Base-by-base conservation (phyloP, 2,113 vertebrate species). In the Chlamydotis undulata region DNA sequence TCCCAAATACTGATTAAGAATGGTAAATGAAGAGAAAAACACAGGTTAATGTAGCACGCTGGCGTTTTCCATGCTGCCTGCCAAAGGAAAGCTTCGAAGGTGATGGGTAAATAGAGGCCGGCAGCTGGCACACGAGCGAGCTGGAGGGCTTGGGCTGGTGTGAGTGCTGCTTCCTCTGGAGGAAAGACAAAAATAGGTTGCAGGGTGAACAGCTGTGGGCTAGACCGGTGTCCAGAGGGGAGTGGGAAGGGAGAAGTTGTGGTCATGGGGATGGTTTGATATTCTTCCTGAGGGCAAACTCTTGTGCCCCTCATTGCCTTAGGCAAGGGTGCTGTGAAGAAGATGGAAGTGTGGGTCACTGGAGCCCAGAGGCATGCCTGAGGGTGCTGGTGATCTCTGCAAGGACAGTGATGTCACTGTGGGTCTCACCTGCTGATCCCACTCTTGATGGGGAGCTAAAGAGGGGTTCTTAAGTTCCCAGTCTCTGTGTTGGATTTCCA, bases 1-100 rank as follows among this genome's bases (percentile, higher is more conserved):
- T 90, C 82, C 67, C 41, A 74, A 95, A 87, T 52, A 56, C 75
- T 86, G 93, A 96, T 94, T 95, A 96, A 87, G 80, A 92, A 67
- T 0, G 7, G 65, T 79, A 83, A 91, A 85, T 76, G 81, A 94
- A 75, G 60, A 85, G 29, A 76, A 78, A 90, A 94, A 77, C 33
- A 25, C 84, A 85, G 87, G 61, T 84, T 95, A 95, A 82, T 49
- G 83, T 89, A 95, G 26, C 39, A 89, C 3, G 1, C 83, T 43
- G 80, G 64, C 65, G 41, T 85, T 96, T 96, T 94, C 74, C 87
- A 84, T 45, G 56, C 53, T 87, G 70, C 56, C 84, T 94, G 63
- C 74, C 91, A 93, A 85, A 96, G 61, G 41, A 87, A 50, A 85
- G 55, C 75, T 93, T 90, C 85, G 59, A 80, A 89, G 47, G 28